Percentiles rank a stretch among this genome's conserved stretches.
These are phyloP conservation scores for Lutjanus campechanus DNA, from an alignment of 2,797 vertebrate species.

Conservation along the genomic window DNA sequence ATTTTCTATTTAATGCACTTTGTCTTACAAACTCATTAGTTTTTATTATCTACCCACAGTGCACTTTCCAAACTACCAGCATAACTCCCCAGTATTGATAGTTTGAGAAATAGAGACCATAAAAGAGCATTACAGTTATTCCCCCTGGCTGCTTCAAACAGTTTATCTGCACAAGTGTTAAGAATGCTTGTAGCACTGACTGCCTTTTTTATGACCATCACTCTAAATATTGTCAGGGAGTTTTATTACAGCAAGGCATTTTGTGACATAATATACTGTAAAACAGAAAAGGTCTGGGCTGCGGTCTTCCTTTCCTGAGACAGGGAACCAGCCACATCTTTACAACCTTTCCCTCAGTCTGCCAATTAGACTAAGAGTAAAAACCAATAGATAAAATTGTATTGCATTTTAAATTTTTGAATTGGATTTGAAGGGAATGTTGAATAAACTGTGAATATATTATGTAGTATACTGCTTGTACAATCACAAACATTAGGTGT, in stretches of 20 bases:
- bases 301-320: not conserved
- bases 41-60: conserved; percentile 18
- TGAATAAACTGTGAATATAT: not conserved
- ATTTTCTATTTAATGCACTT: not conserved
- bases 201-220: conserved; percentile 15
- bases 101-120: not conserved
- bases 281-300: not conserved
- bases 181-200: not conserved
- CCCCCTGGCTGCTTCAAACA: not conserved
- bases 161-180: conserved; percentile 18
- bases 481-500: not conserved
- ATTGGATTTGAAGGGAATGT: not conserved
- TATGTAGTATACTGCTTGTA: not conserved
- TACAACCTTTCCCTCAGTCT: not conserved
- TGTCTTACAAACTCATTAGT: conserved; percentile 11
- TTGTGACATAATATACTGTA: not conserved
- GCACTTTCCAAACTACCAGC: not conserved
- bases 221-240: not conserved
- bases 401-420: not conserved
- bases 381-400: not conserved
- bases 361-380: not conserved
- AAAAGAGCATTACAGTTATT: not conserved
- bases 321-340: not conserved
- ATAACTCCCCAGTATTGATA: not conserved
- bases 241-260: conserved; percentile 1